These are phyloP conservation scores for Brachionus plicatilis DNA, from an alignment of 1,140 invertebrate genomes.

Conservation along the genomic window DNA sequence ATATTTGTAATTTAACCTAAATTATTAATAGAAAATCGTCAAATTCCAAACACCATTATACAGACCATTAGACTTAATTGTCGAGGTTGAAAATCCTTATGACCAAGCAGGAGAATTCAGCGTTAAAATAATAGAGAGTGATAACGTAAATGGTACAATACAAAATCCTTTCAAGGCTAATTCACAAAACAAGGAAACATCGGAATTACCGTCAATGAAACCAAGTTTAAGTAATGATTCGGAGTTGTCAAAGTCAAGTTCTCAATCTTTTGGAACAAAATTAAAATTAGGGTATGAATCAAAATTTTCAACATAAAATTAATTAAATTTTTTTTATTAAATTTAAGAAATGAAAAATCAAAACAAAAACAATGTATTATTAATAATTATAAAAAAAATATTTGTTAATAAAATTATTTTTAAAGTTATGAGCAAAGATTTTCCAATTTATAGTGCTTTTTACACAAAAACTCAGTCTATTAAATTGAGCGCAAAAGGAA, in stretches of 20 bases:
- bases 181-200: neutral
- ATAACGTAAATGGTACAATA: conserved; percentile 11
- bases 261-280: neutral
- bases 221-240: neutral
- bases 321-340: neutral
- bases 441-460: conserved; percentile 49
- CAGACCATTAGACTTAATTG: neutral
- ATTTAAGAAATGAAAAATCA: conserved; percentile 12
- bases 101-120: conserved; percentile 27
- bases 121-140: conserved; percentile 33
- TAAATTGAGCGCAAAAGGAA: conserved; percentile 44
- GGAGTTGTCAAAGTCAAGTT: neutral
- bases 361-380: neutral
- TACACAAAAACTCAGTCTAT: conserved; percentile 46
- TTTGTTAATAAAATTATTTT: neutral
- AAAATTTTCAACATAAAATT: neutral
- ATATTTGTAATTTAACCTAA: neutral
- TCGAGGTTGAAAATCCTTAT: conserved; percentile 36
- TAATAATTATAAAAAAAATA: neutral
- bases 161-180: neutral
- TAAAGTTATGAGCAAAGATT: conserved; percentile 40
- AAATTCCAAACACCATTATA: conserved; percentile 22
- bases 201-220: neutral
- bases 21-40: conserved; percentile 36
- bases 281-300: neutral